phyloP scores from a whole-genome alignment of 2,113 vertebrate genomes.

The Catagonus wagneri region DNA sequence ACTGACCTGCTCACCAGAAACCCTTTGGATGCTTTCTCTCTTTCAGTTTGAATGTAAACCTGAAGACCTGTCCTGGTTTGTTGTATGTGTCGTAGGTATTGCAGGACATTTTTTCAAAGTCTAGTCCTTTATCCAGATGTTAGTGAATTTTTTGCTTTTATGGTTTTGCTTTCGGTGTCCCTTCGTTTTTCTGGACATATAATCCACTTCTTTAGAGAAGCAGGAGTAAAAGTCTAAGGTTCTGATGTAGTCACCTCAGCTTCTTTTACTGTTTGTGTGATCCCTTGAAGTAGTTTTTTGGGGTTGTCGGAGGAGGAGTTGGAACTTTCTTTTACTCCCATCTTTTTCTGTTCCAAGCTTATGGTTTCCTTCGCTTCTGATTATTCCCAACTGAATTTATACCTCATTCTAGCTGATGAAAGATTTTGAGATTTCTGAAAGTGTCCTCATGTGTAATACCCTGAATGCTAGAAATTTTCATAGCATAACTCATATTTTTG shows the following conservation, averaged over 20 bases:
- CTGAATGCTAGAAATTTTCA: not conserved
- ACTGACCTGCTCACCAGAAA: not conserved
- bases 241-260: not conserved
- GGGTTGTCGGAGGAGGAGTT: not conserved
- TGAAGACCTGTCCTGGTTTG: not conserved
- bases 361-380: not conserved
- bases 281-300: not conserved
- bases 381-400: not conserved
- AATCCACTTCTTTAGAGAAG: not conserved
- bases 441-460: not conserved
- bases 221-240: not conserved
- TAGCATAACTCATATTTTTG: not conserved
- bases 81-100: not conserved
- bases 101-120: not conserved
- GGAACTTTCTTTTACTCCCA: not conserved
- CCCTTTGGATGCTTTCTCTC: not conserved
- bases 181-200: not conserved
- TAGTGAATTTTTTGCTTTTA: not conserved
- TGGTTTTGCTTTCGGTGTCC: not conserved
- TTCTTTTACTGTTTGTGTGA: not conserved
- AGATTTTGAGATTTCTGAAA: not conserved
- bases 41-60: not conserved
- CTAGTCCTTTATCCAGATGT: not conserved
- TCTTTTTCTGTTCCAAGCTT: not conserved
- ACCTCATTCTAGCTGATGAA: not conserved